These are phyloP conservation scores for Tragulus kanchil DNA, from an alignment of 2,113 vertebrate species.

Conservation along the genomic window DNA sequence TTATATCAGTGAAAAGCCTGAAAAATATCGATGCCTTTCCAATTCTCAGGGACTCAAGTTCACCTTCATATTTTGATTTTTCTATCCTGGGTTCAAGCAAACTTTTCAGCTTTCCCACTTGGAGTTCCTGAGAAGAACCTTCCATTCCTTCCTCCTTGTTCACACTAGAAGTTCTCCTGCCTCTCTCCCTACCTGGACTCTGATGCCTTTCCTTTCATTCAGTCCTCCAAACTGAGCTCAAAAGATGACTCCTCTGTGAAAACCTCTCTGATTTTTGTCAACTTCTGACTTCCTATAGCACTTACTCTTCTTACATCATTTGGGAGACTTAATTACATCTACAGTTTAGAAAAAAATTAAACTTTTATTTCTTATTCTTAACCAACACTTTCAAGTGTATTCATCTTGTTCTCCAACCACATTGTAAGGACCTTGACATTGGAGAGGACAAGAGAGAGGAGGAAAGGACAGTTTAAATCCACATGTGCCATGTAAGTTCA, in stretches of 20 bases:
- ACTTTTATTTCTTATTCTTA: neutral
- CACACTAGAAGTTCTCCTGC: neutral
- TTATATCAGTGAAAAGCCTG: neutral
- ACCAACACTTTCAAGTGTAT: neutral
- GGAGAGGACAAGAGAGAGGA: neutral
- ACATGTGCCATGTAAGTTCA: neutral
- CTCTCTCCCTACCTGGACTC: neutral
- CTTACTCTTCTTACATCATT: neutral
- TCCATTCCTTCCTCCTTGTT: neutral
- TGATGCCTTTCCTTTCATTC: neutral
- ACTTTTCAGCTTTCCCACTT: neutral
- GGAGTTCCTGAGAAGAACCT: neutral
- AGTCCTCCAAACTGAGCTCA: neutral
- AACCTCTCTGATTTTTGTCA: neutral
- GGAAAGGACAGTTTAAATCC: neutral
- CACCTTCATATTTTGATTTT: neutral
- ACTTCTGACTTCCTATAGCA: neutral
- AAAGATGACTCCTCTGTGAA: neutral
- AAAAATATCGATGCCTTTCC: neutral
- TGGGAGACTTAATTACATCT: neutral
- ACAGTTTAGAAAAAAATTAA: neutral
- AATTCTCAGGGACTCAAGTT: neutral
- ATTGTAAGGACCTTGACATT: neutral
- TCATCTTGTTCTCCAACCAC: neutral
- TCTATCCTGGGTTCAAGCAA: neutral